phyloP scores from a whole-genome alignment of 2,797 vertebrate species.

The Characodon lateralis region DNA sequence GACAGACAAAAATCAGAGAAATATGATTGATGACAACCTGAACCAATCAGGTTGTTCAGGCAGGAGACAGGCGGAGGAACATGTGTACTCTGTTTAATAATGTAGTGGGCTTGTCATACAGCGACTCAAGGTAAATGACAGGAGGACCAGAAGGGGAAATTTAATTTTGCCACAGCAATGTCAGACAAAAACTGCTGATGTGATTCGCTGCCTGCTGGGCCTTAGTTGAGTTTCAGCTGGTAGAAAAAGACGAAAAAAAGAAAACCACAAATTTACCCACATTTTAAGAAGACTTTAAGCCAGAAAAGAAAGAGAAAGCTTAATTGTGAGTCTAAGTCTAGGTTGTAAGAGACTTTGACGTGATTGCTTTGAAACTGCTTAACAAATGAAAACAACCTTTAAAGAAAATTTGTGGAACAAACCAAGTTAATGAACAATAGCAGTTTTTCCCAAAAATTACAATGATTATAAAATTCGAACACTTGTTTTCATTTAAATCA shows the following conservation, averaged over 20 bases:
- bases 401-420: not conserved
- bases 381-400: not conserved
- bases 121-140: constrained; percentile 60
- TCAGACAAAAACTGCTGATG: constrained; percentile 43
- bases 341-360: not conserved
- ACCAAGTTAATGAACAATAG: not conserved
- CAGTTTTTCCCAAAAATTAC: not conserved
- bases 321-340: not conserved
- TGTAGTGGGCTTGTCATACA: constrained; percentile 51
- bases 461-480: not conserved
- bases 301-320: not conserved
- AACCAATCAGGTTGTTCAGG: constrained; percentile 50
- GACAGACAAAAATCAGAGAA: constrained; percentile 28
- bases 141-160: constrained; percentile 34
- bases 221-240: not conserved
- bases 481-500: not conserved
- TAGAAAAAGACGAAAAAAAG: constrained; percentile 17
- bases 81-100: constrained; percentile 58
- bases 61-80: constrained; percentile 59
- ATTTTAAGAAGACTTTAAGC: constrained; percentile 43
- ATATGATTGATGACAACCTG: constrained; percentile 52
- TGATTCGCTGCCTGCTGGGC: constrained; percentile 37
- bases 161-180: constrained; percentile 51
- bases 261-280: constrained; percentile 19
- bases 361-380: not conserved